Base-by-base conservation (phyloP, 2,888 invertebrate genomes). In the Pyrrhia umbra region DNA sequence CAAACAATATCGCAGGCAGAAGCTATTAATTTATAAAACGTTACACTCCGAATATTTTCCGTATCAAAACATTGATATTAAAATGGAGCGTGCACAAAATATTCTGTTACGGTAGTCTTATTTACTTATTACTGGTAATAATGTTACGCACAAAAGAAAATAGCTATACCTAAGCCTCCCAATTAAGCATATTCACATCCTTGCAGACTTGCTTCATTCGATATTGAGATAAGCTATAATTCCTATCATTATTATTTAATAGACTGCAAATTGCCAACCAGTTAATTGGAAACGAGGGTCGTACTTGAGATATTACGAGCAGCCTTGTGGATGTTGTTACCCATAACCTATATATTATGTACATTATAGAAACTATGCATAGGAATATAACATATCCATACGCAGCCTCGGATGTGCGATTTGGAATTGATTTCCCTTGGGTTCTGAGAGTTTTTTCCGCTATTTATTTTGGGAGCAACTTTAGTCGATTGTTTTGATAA, bases 391-490 rank as follows among this genome's bases (percentile, higher is more conserved):
- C n/a, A 30, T 4, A 9, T 16, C 54, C 2, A n/a, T 16, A 21
- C 20, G 20, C 15, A 15, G 6, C 13, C 4, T 23, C 8, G 16
- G n/a, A 43, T 42, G 5, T 15, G 5, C 15, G 13, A 60, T 34
- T 42, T 47, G 13, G 15, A 18, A 47, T 47, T 61, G 60, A 61
- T 61, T 61, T 61, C 61, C 61, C 61, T 49, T 13, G 61, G 60
- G 61, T 15, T 9, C 15, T 25, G 13, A 23, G 15, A 42, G 49
- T 20, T 42, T 61, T 37, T 37, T 23, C 20, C 2, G 9, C 8
- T 20, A 25, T 39, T 9, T 60, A 16, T 34, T 10, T 49, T 16
- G 23, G 10, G 20, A 20, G 16, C 23, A 30, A 39, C 37, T 46
- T 43, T 10, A 20, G 15, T 8, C 4, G 37, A 45, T 37, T 37